These are phyloP conservation scores for Calephelis perditalis DNA, from an alignment of 2,888 invertebrate genomes.

Conservation along the genomic window DNA sequence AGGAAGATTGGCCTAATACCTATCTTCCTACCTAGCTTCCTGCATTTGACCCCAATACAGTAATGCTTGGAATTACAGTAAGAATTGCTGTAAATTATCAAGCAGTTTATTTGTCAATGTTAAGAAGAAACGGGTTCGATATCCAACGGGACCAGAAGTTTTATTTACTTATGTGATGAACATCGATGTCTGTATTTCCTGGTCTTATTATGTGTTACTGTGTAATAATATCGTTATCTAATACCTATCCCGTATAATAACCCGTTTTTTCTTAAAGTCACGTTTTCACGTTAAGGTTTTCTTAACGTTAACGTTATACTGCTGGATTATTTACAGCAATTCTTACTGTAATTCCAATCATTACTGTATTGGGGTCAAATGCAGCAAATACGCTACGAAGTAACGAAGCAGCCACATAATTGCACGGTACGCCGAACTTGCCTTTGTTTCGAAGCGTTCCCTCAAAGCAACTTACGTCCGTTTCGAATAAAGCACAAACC, in stretches of 20 bases:
- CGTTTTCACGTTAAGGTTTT: too few relatives aligned
- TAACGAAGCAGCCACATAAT: constrained; percentile 34
- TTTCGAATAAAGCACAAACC: constrained; percentile 20
- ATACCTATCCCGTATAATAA: too few relatives aligned
- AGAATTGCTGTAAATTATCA: not conserved
- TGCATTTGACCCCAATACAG: constrained; percentile 28
- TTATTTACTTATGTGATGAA: too few relatives aligned
- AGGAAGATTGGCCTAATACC: too few relatives aligned
- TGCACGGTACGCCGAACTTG: constrained; percentile 30
- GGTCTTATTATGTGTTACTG: too few relatives aligned
- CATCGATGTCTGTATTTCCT: too few relatives aligned
- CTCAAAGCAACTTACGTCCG: constrained; percentile 23
- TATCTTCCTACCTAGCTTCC: constrained; percentile 20
- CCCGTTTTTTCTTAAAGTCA: too few relatives aligned
- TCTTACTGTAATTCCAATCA: constrained; percentile 25
- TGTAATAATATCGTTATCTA: too few relatives aligned
- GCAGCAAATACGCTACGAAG: constrained; percentile 25
- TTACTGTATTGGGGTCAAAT: constrained; percentile 28
- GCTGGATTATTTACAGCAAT: not conserved
- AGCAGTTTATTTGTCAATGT: not conserved
- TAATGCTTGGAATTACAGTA: constrained; percentile 26
- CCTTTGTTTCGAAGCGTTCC: constrained; percentile 32
- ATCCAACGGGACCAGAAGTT: too few relatives aligned
- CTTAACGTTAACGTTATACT: not conserved
- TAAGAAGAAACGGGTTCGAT: too few relatives aligned